phyloP scores from a whole-genome alignment of 2,797 vertebrate genomes.

The Onychomys torridus region DNA sequence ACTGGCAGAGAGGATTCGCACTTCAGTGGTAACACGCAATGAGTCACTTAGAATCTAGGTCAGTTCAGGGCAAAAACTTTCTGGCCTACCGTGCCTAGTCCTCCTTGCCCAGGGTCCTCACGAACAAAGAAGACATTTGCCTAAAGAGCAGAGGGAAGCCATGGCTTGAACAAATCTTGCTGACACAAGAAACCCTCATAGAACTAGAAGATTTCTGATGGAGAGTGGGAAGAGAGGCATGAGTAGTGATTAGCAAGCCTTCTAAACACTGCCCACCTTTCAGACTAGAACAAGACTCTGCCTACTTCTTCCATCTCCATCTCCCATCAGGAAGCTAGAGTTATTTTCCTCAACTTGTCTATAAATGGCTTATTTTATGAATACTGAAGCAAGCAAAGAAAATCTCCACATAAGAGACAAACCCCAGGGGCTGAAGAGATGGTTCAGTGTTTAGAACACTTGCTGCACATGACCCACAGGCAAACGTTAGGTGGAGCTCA shows the following conservation, averaged over 20 bases:
- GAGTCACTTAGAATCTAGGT: neutral
- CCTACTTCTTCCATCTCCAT: slow-evolving; percentile 1
- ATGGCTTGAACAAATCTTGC: neutral
- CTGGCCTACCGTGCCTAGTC: neutral
- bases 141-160: neutral
- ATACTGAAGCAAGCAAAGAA: slow-evolving; percentile 84
- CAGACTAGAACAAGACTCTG: slow-evolving; percentile 43
- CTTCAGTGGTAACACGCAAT: neutral
- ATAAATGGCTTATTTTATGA: slow-evolving; percentile 83
- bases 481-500: no score
- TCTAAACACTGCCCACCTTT: slow-evolving; percentile 31
- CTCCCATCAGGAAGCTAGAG: slow-evolving; percentile 66
- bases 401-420: slow-evolving; percentile 80
- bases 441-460: neutral
- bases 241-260: slow-evolving; percentile 37
- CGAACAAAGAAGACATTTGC: slow-evolving; percentile 31
- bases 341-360: slow-evolving; percentile 82
- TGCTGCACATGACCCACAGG: no score
- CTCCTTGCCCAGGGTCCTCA: neutral
- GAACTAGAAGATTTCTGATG: neutral
- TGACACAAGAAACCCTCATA: slow-evolving; percentile 14
- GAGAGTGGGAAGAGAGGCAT: slow-evolving; percentile 52
- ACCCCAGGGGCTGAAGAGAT: slow-evolving; percentile 53
- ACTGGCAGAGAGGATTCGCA: neutral
- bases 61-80: neutral